Conservation (phyloP, 1,140 invertebrate genomes). For the Batillaria attramentaria region DNA sequence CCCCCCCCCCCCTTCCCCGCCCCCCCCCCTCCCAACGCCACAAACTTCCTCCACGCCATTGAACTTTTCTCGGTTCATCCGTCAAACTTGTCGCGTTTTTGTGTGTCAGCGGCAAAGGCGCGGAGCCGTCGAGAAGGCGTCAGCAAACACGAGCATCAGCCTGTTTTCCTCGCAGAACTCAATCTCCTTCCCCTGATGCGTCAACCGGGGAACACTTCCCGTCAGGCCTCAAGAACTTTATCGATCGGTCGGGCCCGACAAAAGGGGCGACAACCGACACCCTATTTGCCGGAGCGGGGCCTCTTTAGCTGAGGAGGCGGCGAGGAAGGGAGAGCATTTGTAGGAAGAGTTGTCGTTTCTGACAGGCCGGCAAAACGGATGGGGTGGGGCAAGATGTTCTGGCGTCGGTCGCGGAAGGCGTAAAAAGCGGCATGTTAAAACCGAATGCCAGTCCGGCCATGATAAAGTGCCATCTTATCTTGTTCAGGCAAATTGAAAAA, state of each 20-base stretch:
- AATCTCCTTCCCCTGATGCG: constrained; percentile 11
- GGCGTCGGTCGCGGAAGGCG: neutral
- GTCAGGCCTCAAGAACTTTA: neutral
- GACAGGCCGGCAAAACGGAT: neutral
- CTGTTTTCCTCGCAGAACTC: constrained; percentile 3
- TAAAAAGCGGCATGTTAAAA: too few relatives aligned
- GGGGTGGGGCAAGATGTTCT: neutral
- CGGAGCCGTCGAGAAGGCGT: neutral
- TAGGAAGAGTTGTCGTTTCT: constrained; percentile 6
- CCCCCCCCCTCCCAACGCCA: too few relatives aligned
- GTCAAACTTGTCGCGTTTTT: neutral
- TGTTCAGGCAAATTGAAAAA: neutral
- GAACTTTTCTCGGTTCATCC: too few relatives aligned
- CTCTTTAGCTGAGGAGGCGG: neutral
- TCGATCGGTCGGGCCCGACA: constrained; percentile 13
- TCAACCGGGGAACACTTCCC: constrained; percentile 1
- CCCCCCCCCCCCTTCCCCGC: too few relatives aligned
- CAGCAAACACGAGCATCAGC: neutral
- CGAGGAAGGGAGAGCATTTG: constrained; percentile 14
- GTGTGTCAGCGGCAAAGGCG: neutral
- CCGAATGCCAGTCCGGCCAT: too few relatives aligned
- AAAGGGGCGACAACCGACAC: constrained; percentile 11
- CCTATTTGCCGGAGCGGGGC: constrained; percentile 3
- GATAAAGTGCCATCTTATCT: neutral
- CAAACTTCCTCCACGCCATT: too few relatives aligned